These are phyloP conservation scores for Drosophila neotestacea DNA, from an alignment of 2,888 invertebrate species.

Conservation along the genomic window DNA sequence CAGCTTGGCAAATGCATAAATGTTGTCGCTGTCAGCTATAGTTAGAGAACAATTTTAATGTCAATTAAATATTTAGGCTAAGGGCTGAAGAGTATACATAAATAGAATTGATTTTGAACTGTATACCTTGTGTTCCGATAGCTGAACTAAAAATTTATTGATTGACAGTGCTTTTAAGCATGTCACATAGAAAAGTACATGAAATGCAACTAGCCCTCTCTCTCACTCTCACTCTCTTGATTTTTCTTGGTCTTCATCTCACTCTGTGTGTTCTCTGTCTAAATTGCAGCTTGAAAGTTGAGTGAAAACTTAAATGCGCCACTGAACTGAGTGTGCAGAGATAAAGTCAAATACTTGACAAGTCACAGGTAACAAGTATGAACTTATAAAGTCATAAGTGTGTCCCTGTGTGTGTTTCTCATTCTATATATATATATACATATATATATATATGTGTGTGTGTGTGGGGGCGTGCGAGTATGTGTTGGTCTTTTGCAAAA, in stretches of 20 bases:
- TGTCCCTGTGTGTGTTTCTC: conserved; percentile 24
- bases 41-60: no score
- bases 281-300: conserved; percentile 58
- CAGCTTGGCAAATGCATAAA: no score
- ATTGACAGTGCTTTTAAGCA: conserved; percentile 30
- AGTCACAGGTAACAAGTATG: conserved; percentile 79
- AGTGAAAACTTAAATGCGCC: conserved; percentile 67
- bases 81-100: neutral
- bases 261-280: conserved; percentile 2
- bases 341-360: conserved; percentile 81
- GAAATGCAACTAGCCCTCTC: neutral
- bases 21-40: no score
- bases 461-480: conserved; percentile 19
- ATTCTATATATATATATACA: neutral
- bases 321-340: conserved; percentile 63
- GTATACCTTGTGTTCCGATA: neutral
- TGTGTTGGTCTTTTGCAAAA: conserved; percentile 69
- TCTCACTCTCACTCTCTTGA: neutral
- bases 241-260: neutral
- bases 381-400: conserved; percentile 74
- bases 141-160: conserved; percentile 20
- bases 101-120: neutral
- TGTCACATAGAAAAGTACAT: conserved; percentile 4
- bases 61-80: no score
- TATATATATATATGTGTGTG: conserved; percentile 29